phyloP scores from a whole-genome alignment of 1,140 invertebrate genomes.

The Zaprionus lachaisei region DNA sequence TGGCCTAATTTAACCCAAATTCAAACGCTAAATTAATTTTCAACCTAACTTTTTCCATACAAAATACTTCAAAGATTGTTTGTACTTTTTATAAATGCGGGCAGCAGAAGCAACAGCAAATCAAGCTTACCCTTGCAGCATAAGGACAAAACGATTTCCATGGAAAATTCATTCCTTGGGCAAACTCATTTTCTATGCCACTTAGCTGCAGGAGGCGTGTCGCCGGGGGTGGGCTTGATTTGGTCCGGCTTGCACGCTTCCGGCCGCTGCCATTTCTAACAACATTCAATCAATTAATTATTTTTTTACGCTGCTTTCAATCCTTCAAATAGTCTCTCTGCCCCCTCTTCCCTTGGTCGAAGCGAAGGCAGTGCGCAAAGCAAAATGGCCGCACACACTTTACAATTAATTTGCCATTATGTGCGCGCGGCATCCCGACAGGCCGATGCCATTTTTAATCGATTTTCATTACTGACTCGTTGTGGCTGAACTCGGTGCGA shows the following conservation, averaged over 20 bases:
- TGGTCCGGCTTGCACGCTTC: constrained; percentile 35
- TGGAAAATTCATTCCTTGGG: constrained; percentile 68
- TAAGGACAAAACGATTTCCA: constrained; percentile 28
- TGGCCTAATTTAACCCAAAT: neutral
- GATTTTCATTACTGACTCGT: constrained; percentile 76
- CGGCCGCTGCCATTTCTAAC: constrained; percentile 59
- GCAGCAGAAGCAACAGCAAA: constrained; percentile 1
- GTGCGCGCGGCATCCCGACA: constrained; percentile 11
- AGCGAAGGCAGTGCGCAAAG: constrained; percentile 72
- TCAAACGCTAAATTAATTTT: neutral
- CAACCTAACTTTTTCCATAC: neutral
- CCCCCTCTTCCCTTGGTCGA: neutral
- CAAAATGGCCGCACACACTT: constrained; percentile 78
- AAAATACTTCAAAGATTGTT: constrained; percentile 11
- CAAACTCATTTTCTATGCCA: constrained; percentile 80
- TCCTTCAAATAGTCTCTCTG: constrained; percentile 53
- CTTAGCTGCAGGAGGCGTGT: constrained; percentile 43
- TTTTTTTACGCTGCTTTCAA: constrained; percentile 77
- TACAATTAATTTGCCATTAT: constrained; percentile 82
- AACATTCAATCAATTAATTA: constrained; percentile 82
- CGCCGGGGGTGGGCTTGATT: neutral
- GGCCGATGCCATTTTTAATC: constrained; percentile 69
- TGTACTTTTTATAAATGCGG: constrained; percentile 2
- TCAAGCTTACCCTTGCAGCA: neutral
- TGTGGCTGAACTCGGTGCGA: constrained; percentile 38